Evolutionary conservation across 1,140 invertebrate genomes (phyloP).

Genomic region (Drosophila grimshawi): DNA sequence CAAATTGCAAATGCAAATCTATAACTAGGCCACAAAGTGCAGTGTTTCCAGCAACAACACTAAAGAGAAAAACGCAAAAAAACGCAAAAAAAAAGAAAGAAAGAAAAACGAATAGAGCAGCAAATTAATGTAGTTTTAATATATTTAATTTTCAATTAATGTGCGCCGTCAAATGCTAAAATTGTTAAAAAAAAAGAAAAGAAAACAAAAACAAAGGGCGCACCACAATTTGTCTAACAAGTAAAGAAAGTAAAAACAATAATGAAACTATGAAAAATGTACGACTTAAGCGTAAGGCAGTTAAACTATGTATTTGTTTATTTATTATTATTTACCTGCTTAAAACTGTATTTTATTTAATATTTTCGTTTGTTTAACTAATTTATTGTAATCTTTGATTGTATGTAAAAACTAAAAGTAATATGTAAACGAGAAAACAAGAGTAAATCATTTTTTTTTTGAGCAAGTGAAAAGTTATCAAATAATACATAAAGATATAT

Average conservation of each 20-base stretch:
- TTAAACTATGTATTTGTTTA: slow-evolving; percentile 63
- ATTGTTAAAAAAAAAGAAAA: slow-evolving; percentile 30
- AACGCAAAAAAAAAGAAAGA: slow-evolving; percentile 26
- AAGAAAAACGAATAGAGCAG: slow-evolving; percentile 11
- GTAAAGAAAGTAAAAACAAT: slow-evolving; percentile 6
- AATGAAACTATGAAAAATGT: slow-evolving; percentile 30
- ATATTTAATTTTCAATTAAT: slow-evolving; percentile 32
- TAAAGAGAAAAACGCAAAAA: slow-evolving; percentile 13
- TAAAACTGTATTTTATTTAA: slow-evolving; percentile 51
- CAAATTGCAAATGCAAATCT: slow-evolving; percentile 34
- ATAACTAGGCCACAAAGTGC: slow-evolving; percentile 27
- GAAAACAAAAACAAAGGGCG: slow-evolving; percentile 31
- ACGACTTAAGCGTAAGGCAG: slow-evolving; percentile 58
- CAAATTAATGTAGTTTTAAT: slow-evolving; percentile 37
- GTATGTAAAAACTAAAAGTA: slow-evolving; percentile 49
- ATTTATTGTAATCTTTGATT: slow-evolving; percentile 64
- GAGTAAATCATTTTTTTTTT: slow-evolving; percentile 36
- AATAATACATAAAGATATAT: slow-evolving; percentile 10
- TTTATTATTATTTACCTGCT: slow-evolving; percentile 26
- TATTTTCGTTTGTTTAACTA: slow-evolving; percentile 57
- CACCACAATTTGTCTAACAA: slow-evolving; percentile 59
- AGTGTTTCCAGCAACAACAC: slow-evolving; percentile 26
- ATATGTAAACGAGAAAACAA: slow-evolving; percentile 24
- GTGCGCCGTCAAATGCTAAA: slow-evolving; percentile 22
- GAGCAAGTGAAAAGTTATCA: slow-evolving; percentile 19